phyloP scores from a whole-genome alignment of 2,888 invertebrate genomes.

The Ceraclea dissimilis region DNA sequence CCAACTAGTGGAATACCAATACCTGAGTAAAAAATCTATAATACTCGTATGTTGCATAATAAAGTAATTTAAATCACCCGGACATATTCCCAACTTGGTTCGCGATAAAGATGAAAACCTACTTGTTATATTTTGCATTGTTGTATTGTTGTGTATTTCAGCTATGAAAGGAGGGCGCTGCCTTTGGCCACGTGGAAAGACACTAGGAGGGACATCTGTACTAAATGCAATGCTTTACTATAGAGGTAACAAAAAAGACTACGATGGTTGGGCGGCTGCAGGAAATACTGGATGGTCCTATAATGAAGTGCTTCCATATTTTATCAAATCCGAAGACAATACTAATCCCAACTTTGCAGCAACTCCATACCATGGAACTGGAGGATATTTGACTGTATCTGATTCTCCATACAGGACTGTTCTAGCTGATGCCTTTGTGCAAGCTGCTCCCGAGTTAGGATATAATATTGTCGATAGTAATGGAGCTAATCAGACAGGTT shows the following conservation, averaged over 20 bases:
- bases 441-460: constrained; percentile 43
- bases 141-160: too few species aligned
- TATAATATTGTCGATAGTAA: constrained; percentile 36
- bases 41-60: too few species aligned
- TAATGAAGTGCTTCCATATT: constrained; percentile 39
- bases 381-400: constrained; percentile 40
- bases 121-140: too few species aligned
- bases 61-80: too few species aligned
- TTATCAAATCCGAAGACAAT: constrained; percentile 42
- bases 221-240: constrained; percentile 57
- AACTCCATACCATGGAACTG: constrained; percentile 34
- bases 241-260: constrained; percentile 49
- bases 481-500: constrained; percentile 42
- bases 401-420: constrained; percentile 32
- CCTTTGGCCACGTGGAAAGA: constrained; percentile 57
- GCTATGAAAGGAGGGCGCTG: constrained; percentile 36
- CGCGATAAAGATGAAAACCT: too few species aligned
- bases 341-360: constrained; percentile 25
- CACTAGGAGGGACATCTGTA: constrained; percentile 53
- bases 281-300: constrained; percentile 53
- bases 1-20: too few species aligned
- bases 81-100: too few species aligned
- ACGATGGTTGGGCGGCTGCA: constrained; percentile 45
- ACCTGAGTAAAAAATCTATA: too few species aligned
- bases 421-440: constrained; percentile 36